Percentiles rank a stretch among this genome's conserved stretches.
phyloP scores from a whole-genome alignment of 2,113 vertebrate species.

The Toxotes chatareus region DNA sequence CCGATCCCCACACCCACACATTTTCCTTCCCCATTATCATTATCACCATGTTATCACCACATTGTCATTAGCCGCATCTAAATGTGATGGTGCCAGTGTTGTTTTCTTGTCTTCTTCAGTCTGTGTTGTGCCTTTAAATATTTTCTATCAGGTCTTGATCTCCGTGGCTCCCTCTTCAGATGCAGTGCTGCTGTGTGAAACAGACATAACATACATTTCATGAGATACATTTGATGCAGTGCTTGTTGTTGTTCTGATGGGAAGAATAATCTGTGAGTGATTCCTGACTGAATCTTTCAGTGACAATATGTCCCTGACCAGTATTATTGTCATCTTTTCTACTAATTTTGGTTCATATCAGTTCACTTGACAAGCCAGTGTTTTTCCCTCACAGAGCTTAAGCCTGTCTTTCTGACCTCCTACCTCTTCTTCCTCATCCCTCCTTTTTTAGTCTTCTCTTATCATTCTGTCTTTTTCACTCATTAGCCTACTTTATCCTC shows the following conservation, averaged over 20 bases:
- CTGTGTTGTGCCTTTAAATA: constrained; percentile 41
- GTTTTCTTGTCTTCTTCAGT: constrained; percentile 25
- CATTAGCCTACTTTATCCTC: constrained; percentile 55
- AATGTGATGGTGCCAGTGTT: constrained; percentile 38
- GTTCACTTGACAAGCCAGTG: constrained; percentile 19
- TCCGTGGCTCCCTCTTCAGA: constrained; percentile 20
- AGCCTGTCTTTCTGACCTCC: constrained; percentile 51
- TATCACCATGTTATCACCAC: constrained; percentile 72
- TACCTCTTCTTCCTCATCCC: constrained; percentile 26
- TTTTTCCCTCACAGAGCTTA: constrained; percentile 13
- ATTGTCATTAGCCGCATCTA: constrained; percentile 63
- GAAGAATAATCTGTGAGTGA: constrained; percentile 31
- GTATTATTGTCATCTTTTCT: constrained; percentile 15
- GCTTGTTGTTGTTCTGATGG: constrained; percentile 43
- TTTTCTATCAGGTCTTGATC: constrained; percentile 42
- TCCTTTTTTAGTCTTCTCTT: constrained; percentile 46
- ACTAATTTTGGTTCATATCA: constrained; percentile 17
- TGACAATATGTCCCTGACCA: constrained; percentile 9
- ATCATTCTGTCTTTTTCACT: constrained; percentile 20
- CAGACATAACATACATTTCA: constrained; percentile 22
- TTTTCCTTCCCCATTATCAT: constrained; percentile 71
- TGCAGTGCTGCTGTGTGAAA: constrained; percentile 20
- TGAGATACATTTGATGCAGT: constrained; percentile 19
- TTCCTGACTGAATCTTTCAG: constrained; percentile 12
- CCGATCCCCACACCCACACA: constrained; percentile 50